Evolutionary conservation across 92 coral and sea anemone genomes (phyloP).

Genomic region (Blastomussa wellsi): DNA sequence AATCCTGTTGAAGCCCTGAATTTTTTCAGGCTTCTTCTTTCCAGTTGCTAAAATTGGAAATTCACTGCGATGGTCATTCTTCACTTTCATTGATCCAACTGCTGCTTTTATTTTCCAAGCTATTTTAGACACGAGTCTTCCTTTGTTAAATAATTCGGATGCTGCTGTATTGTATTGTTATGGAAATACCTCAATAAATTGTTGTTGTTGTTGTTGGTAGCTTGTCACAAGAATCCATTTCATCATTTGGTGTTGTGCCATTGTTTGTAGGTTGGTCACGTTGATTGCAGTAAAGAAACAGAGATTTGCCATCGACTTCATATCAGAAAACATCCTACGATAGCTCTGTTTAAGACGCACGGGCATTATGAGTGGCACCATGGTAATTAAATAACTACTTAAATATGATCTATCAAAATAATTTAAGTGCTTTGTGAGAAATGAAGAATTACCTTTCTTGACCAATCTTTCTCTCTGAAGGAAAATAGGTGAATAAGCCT

Average conservation of each 20-base stretch:
- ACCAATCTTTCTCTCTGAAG: neutral
- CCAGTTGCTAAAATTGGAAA: too few relatives aligned
- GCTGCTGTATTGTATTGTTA: too few relatives aligned
- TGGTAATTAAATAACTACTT: constrained; percentile 50
- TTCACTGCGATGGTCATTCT: too few relatives aligned
- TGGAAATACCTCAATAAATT: too few relatives aligned
- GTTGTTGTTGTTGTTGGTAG: too few relatives aligned
- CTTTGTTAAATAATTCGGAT: too few relatives aligned
- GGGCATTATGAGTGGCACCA: constrained; percentile 96
- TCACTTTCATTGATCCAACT: too few relatives aligned
- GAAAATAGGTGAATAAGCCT: neutral
- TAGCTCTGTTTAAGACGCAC: constrained; percentile 79
- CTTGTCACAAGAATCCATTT: too few relatives aligned
- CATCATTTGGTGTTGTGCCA: neutral
- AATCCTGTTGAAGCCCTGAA: too few relatives aligned
- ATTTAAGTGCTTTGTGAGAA: neutral
- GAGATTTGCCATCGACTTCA: constrained; percentile 74
- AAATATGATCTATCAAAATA: neutral
- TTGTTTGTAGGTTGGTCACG: constrained; percentile 86
- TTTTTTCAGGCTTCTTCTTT: too few relatives aligned
- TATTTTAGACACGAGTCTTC: too few relatives aligned
- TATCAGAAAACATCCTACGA: constrained; percentile 76
- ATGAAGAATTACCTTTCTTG: neutral
- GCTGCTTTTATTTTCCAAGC: too few relatives aligned
- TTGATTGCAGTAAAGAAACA: constrained; percentile 73